Evolutionary conservation across 2,888 invertebrate genomes (phyloP), one percentile per base, ranked within the genome.

Genomic region (Chelonus formosanus): DNA sequence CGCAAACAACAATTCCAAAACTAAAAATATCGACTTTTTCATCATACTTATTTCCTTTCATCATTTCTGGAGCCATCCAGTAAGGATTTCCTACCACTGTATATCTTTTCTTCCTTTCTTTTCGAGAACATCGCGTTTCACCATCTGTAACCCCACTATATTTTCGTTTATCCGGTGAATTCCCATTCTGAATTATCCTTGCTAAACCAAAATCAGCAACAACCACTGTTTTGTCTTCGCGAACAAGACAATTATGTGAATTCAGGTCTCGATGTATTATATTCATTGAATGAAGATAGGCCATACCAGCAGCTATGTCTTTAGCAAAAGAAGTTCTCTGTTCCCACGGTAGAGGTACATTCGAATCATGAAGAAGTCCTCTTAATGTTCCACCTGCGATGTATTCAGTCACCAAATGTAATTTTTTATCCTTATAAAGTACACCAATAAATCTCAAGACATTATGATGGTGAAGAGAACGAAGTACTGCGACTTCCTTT

Each of bases 51-150:
- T 95, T 93, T 31, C 96, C 96, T 83, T 94, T 95, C 94, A 97
- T 95, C 97, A 97, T 97, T 85, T 97, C 97, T 0, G 97, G 97
- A 0, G 97, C 97, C 97, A 97, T 97, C 96, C 97, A 97, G 85
- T 96, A 97, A 0, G 97, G 97, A 87, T 96, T 97, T 1, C 97
- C 97, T 0, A 97, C 97, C 36, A 97, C 96, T 0, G 97, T 97
- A 83, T 97, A 97, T 8, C 97, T 88, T 80, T 96, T 96, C 74
- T 94, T 89, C 0, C 95, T 86, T 75, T 92, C 90, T 57, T 88
- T 87, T 57, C 89, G 90, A 68, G 91, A 88, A 59, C 85, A 85
- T 67, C 86, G 85, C 0, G 85, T 84, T 47, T 87, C 85, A 73
- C 85, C 69, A 73, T 85, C 70, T 73, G 84, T 73, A 65, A 80